Evolutionary conservation across 2,888 invertebrate species (phyloP), one percentile per base, ranked within the genome.

Genomic region (Biston betularia): DNA sequence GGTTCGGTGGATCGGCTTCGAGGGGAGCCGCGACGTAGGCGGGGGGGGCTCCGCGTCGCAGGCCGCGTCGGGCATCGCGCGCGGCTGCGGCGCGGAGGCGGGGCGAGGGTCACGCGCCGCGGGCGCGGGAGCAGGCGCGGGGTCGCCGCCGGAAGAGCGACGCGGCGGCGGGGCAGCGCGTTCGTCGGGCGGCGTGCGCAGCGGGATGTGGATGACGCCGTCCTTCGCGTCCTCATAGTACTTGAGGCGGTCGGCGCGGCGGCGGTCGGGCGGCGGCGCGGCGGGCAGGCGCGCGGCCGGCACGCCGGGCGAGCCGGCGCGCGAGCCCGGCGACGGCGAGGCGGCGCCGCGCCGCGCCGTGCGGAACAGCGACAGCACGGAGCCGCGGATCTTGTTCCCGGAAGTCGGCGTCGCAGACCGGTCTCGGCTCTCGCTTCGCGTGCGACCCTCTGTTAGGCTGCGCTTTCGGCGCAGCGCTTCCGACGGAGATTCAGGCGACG

Each of bases 131-230:
- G 44, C 44, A 0, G 6, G 73, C 60, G 5, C 69, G 49, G 33
- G 61, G 68, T 73, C 76, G 14, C 66, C 48, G 9, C 77, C 75
- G 9, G 78, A 71, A n/a, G 72, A 74, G 8, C 76, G 75, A 5
- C 74, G 75, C 34, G 68, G 40, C 7, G 64, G 76, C 3, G 80
- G 69, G 10, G 73, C 92, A 56, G 93, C 92, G 56, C 93, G 90
- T 79, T 96, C 96, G 70, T 96, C 96, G 0, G 96, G 96, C 5
- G 96, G 96, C n/a, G 96, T 96, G 71, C 96, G 96, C 65, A 97
- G 84, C 0, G 97, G 97, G 76, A 97, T 97, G 72, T 96, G 95
- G 61, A 97, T 96, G 62, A 95, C 94, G 0, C 95, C 96, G 75
- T 96, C 95, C 46, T 94, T 88, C 0, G 95, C 93, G 54, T 95